A percentile compares a stretch with the other conserved stretches of the same genome.
Evolutionary conservation across 2,888 invertebrate genomes (phyloP).

Genomic region (Ectobius pallidus): DNA sequence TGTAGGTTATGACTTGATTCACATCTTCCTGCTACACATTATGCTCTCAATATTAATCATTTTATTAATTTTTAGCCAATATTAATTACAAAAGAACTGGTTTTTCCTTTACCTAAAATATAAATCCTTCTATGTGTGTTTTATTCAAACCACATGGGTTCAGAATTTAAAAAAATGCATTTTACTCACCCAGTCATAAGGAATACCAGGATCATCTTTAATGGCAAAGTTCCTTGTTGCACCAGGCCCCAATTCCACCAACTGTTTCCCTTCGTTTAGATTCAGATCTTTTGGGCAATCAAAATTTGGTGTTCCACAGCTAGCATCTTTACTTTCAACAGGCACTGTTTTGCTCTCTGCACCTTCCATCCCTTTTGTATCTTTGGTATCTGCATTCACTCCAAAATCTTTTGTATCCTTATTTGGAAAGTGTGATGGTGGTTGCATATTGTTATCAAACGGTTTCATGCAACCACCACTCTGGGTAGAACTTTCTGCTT

Average conservation of each 20-base stretch:
- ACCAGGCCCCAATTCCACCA: conserved; percentile 32
- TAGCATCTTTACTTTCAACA: conserved; percentile 48
- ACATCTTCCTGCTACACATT: no score
- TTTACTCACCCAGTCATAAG: conserved; percentile 84
- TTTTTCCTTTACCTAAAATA: no score
- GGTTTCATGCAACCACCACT: background rate
- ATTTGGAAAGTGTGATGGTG: background rate
- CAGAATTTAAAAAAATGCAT: no score
- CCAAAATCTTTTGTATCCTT: background rate
- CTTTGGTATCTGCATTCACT: background rate
- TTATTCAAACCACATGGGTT: no score
- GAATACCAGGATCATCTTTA: conserved; percentile 78
- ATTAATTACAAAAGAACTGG: no score
- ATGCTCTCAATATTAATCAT: no score
- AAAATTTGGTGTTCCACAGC: conserved; percentile 48
- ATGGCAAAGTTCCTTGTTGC: conserved; percentile 3
- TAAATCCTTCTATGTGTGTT: no score
- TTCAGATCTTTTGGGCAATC: conserved; percentile 21
- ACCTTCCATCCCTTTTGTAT: conserved; percentile 45
- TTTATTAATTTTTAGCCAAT: no score
- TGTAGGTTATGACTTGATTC: no score
- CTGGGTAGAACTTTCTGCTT: background rate
- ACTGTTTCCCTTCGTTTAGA: conserved; percentile 25
- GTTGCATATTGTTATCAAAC: background rate
- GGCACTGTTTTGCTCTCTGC: conserved; percentile 54